Evolutionary conservation across 2,888 invertebrate genomes (phyloP), one percentile per base, ranked within the genome.

Genomic region (Apotomis turbidana): DNA sequence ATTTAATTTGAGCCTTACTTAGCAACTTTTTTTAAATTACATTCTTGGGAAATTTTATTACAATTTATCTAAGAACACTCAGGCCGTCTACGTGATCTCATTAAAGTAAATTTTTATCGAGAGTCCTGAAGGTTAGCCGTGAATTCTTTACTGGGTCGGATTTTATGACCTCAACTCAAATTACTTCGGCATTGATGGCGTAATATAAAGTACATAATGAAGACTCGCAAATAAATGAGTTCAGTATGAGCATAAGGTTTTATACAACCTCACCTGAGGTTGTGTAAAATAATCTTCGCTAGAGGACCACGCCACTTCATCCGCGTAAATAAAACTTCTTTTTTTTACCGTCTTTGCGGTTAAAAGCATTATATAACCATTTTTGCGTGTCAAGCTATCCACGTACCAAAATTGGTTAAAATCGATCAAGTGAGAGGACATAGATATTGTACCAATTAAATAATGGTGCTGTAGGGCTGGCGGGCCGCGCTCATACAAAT

Each of bases 111-210:
- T 86, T 87, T 83, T 85, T 85, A 85, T 83, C 82, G 80, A 81
- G 80, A 77, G 80, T 4, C 78, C 80, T 78, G 78, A 78, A 74
- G 81, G 78, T 79, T 77, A 77, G 80, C 83, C 83, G 80, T 87
- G 86, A 88, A 87, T 87, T 87, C 88, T 87, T 87, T 85, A 85
- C 84, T 80, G 77, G 78, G 78, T 82, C 82, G 83, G 83, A 84
- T 87, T 89, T 90, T 88, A 90, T 84, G 88, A 85, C 81, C 49
- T 85, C 87, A 90, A 90, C 89, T 90, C 89, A 88, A 88, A 90
- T 89, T 88, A 87, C 85, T 84, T 86, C 86, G 83, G 85, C 86
- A 80, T 57, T 36, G 51, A 58, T 58, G 36, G 58, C 63, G 41
- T 27, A 38, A 71, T 58, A 52, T 55, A 41, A 46, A 61, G 60